Conservation (phyloP, 2,797 vertebrate species). For the Orientallactaga sibirica region DNA sequence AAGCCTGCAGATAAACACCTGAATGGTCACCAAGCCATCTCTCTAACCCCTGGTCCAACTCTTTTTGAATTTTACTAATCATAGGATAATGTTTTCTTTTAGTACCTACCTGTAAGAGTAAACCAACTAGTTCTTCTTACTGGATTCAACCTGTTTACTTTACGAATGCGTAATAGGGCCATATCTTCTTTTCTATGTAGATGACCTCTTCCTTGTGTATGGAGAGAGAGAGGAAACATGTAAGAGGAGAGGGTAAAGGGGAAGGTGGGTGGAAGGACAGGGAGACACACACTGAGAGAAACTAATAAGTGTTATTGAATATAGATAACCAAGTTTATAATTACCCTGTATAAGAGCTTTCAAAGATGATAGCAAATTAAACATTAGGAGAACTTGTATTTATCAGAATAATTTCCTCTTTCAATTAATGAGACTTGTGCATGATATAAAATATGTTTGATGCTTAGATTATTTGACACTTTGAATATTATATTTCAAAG, state of each 20-base stretch:
- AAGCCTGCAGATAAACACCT: no score
- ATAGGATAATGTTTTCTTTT: not conserved
- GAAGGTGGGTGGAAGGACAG: no score
- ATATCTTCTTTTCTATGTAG: not conserved
- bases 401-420: constrained; percentile 31
- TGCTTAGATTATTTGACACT: not conserved
- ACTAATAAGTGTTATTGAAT: not conserved
- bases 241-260: not conserved
- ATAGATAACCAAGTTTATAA: not conserved
- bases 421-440: constrained; percentile 17
- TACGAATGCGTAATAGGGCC: no score
- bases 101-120: not conserved
- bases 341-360: not conserved
- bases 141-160: no score
- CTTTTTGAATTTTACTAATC: not conserved
- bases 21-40: no score
- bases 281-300: not conserved
- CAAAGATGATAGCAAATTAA: constrained; percentile 17
- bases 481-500: constrained; percentile 45
- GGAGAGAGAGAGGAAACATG: no score
- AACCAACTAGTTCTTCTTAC: not conserved
- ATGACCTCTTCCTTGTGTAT: not conserved
- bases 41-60: not conserved
- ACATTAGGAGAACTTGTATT: not conserved
- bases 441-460: not conserved